A percentile compares a stretch with the other conserved stretches of the same genome.
Conservation (phyloP, 2,113 vertebrate genomes). For the Sprattus sprattus region DNA sequence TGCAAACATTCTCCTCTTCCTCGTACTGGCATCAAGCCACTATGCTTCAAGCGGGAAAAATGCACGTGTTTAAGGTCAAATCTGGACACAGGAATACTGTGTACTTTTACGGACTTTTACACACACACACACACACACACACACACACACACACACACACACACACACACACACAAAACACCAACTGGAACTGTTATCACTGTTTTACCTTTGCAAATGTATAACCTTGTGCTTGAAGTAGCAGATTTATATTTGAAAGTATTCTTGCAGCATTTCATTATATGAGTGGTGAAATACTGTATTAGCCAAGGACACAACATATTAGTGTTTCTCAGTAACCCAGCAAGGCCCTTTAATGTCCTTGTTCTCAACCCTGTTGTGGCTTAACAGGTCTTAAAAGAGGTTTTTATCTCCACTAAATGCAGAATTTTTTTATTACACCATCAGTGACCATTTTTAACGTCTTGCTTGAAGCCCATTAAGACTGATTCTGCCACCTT, state of each 20-base stretch:
- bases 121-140: too few species aligned
- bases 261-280: neutral
- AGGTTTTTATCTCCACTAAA: neutral
- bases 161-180: too few species aligned
- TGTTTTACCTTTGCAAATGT: neutral
- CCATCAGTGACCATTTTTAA: neutral
- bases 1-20: neutral
- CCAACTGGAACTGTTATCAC: neutral
- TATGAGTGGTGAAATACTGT: neutral
- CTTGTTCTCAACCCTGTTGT: neutral
- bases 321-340: neutral
- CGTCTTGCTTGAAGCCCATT: neutral
- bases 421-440: neutral
- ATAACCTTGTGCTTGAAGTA: neutral
- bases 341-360: neutral
- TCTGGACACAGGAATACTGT: neutral
- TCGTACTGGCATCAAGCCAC: neutral
- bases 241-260: neutral
- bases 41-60: neutral
- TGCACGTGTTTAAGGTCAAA: neutral
- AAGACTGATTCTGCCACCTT: neutral
- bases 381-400: neutral
- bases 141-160: too few species aligned
- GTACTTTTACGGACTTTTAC: neutral
- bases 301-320: neutral